These are phyloP conservation scores for Rhimphoctona megacephalus DNA, from an alignment of 2,888 invertebrate genomes.

Conservation along the genomic window DNA sequence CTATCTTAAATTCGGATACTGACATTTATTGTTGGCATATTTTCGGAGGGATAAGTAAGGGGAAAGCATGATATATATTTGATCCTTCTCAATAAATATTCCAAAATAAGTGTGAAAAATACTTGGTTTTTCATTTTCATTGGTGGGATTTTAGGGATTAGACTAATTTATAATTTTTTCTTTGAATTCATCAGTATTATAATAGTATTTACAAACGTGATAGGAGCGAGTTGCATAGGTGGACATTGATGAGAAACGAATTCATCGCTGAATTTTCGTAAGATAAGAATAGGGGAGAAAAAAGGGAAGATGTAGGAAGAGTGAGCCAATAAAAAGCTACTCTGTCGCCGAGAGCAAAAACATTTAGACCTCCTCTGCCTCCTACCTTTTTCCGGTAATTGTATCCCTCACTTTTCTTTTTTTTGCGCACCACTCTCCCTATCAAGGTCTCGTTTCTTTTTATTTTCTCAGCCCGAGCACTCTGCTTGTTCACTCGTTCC, in stretches of 20 bases:
- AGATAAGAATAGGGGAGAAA: conserved; percentile 49
- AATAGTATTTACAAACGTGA: background rate
- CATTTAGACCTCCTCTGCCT: conserved; percentile 66
- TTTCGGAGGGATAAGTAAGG: no score
- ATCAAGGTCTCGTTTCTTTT: conserved; percentile 60
- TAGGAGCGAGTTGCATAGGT: conserved; percentile 29
- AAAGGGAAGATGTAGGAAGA: conserved; percentile 33
- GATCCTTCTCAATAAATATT: no score
- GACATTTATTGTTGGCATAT: no score
- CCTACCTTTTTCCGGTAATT: conserved; percentile 59
- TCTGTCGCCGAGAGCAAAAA: conserved; percentile 73
- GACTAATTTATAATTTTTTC: no score
- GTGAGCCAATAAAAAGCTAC: conserved; percentile 70
- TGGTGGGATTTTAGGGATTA: no score
- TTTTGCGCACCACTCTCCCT: conserved; percentile 50
- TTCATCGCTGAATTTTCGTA: conserved; percentile 43
- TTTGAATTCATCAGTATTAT: no score
- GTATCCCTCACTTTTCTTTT: conserved; percentile 61
- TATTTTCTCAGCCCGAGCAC: conserved; percentile 42
- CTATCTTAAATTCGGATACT: no score
- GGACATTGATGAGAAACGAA: conserved; percentile 14
- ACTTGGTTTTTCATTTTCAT: no score
- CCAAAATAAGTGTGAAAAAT: no score
- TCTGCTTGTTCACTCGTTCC: conserved; percentile 45
- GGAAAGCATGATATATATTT: no score